phyloP scores from a whole-genome alignment of 2,888 invertebrate genomes.

The Noctua fimbriata region DNA sequence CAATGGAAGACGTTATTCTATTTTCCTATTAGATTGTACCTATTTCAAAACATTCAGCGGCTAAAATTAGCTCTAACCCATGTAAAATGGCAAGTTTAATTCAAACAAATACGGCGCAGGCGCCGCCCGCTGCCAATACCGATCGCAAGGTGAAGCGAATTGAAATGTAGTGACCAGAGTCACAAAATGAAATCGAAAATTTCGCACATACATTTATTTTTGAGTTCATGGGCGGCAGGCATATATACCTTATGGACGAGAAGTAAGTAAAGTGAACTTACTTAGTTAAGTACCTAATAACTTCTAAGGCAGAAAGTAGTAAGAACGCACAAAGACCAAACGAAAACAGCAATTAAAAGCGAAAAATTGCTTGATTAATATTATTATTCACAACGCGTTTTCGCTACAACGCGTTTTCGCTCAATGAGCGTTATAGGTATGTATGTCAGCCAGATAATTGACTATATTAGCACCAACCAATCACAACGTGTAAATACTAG shows the following conservation, averaged over 20 bases:
- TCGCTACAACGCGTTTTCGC: not conserved
- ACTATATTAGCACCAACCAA: not conserved
- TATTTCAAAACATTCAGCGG: slow-evolving; percentile 3
- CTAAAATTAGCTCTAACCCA: slow-evolving; percentile 15
- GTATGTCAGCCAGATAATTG: not conserved
- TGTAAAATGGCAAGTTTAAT: not conserved
- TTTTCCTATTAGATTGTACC: not conserved
- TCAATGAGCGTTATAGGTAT: not conserved
- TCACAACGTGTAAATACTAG: not conserved
- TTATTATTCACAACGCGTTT: not conserved
- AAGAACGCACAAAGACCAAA: not conserved
- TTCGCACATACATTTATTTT: not conserved
- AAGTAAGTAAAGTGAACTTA: not conserved
- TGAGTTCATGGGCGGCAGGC: not conserved
- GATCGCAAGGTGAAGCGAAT: not conserved
- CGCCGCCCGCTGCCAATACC: not conserved
- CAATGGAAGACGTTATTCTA: not conserved
- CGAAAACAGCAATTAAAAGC: not conserved
- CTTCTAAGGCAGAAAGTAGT: not conserved
- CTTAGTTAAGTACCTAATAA: not conserved
- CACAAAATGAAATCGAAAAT: not conserved
- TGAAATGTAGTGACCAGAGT: not conserved
- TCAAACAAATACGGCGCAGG: not conserved
- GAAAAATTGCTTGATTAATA: not conserved
- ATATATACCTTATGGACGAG: not conserved